Conservation (phyloP, 92 coral and sea anemone genomes). For the Blastomussa wellsi region DNA sequence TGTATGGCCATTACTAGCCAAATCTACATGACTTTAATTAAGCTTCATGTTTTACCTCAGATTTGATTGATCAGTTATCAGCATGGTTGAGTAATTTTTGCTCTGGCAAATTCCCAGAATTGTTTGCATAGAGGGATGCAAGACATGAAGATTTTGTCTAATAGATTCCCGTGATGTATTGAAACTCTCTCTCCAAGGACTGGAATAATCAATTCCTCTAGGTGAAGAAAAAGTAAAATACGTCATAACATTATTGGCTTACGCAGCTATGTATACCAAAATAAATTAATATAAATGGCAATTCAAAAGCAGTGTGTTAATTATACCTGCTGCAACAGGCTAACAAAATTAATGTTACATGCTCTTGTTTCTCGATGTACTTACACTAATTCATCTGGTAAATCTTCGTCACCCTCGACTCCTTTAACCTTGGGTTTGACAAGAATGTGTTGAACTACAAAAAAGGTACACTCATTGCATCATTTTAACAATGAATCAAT, state of each 20-base stretch:
- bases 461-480: neutral
- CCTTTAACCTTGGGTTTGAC: constrained; percentile 96
- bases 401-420: constrained; percentile 95
- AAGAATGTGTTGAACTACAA: constrained; percentile 91
- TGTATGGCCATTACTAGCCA: neutral
- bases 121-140: constrained; percentile 98
- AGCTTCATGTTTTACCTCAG: constrained; percentile 69
- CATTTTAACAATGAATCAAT: neutral
- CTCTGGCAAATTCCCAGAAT: constrained; percentile 92
- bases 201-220: constrained; percentile 95
- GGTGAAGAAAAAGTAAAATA: neutral
- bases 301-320: no score
- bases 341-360: neutral
- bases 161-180: constrained; percentile 78
- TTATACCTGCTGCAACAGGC: neutral
- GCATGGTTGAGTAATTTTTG: constrained; percentile 85
- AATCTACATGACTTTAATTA: neutral
- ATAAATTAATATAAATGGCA: no score
- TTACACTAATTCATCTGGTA: constrained; percentile 91
- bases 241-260: no score
- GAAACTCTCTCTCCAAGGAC: constrained; percentile 98
- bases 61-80: constrained; percentile 87
- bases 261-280: neutral
- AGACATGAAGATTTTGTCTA: constrained; percentile 78
- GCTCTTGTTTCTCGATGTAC: constrained; percentile 9